Evolutionary conservation across 2,797 vertebrate species (phyloP).

Genomic region (Onychomys leucogaster): DNA sequence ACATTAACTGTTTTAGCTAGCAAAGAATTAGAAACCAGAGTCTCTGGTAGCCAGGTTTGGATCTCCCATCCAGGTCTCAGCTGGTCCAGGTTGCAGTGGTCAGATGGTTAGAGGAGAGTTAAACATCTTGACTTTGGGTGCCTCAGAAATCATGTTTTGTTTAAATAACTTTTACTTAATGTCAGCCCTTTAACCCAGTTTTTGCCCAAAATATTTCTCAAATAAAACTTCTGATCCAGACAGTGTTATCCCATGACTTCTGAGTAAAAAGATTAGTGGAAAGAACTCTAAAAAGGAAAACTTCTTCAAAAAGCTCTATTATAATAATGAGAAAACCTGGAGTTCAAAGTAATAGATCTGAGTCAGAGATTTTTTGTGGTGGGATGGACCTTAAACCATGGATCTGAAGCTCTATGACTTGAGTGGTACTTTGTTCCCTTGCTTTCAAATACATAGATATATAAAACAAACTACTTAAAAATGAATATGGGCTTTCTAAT

Average conservation of each 20-base stretch:
- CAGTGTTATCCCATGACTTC: not conserved
- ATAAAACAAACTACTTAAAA: not conserved
- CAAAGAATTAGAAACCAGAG: not conserved
- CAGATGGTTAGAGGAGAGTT: not conserved
- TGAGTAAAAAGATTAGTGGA: not conserved
- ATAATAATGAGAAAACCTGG: conserved; percentile 2
- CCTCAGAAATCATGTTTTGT: not conserved
- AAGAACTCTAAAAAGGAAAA: not conserved
- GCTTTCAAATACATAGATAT: not conserved
- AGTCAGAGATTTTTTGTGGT: not conserved
- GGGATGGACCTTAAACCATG: not conserved
- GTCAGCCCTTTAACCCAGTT: conserved; percentile 13
- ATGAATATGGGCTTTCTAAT: not conserved
- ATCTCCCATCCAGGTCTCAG: not conserved
- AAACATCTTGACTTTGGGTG: not conserved
- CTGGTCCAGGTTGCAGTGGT: not conserved
- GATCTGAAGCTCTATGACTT: conserved; percentile 29
- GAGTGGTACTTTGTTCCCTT: not conserved
- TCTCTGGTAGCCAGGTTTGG: not conserved
- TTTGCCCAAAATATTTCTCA: conserved; percentile 30
- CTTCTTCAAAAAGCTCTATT: not conserved
- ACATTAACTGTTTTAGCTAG: not conserved
- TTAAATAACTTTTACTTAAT: not conserved
- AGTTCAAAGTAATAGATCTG: not conserved
- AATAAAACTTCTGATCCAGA: not conserved